A percentile compares a stretch with the other conserved stretches of the same genome.
Conservation (phyloP, 1,140 invertebrate genomes). For the Drosophila serrata region DNA sequence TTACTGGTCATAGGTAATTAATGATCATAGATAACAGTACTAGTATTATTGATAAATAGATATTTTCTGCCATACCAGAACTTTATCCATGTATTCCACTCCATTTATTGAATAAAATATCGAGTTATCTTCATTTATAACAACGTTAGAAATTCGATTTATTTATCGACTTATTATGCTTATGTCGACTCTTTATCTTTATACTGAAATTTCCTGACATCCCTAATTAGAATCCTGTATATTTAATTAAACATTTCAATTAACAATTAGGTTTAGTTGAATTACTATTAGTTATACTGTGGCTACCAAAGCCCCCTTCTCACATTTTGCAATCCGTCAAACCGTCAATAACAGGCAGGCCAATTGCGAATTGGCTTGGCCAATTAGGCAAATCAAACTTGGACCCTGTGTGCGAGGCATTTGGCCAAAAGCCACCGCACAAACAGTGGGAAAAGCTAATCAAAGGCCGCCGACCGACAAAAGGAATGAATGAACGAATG, state of each 20-base stretch:
- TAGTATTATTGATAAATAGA: no score
- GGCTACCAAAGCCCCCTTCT: not conserved
- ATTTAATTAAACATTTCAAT: not conserved
- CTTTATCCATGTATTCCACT: no score
- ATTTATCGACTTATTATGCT: no score
- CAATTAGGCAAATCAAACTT: slow-evolving; percentile 56
- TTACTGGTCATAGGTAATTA: no score
- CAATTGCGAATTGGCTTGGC: slow-evolving; percentile 30
- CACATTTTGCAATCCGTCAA: slow-evolving; percentile 4
- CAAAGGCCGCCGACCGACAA: slow-evolving; percentile 30
- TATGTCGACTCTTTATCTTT: no score
- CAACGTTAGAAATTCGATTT: not conserved
- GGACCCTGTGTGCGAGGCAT: slow-evolving; percentile 24
- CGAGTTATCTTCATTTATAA: no score
- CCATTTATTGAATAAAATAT: no score
- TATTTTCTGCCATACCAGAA: no score
- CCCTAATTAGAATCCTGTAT: not conserved
- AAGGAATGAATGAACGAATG: slow-evolving; percentile 18
- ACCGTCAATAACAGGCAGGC: slow-evolving; percentile 4
- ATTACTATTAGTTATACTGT: not conserved
- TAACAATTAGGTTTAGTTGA: no score
- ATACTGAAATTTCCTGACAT: not conserved
- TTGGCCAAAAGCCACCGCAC: slow-evolving; percentile 21
- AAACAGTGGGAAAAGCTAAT: slow-evolving; percentile 38
- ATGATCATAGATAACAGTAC: no score